phyloP scores from a whole-genome alignment of 2,888 invertebrate species.

The Oxyteleia sp. region DNA sequence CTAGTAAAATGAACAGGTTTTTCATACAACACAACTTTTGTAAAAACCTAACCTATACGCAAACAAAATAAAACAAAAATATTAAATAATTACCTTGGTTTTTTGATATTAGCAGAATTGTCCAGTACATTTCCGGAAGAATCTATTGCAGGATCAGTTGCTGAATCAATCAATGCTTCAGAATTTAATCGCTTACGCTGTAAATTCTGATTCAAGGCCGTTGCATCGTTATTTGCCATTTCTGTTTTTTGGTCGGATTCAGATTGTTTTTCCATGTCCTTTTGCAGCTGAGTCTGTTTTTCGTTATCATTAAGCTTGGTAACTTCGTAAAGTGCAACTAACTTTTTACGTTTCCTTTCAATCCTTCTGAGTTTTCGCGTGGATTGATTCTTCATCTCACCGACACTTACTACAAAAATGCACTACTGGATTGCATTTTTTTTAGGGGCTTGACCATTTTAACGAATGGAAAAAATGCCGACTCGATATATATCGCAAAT shows the following conservation, averaged over 20 bases:
- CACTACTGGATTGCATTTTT: too few relatives aligned
- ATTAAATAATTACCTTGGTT: constrained; percentile 81
- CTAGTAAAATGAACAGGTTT: too few relatives aligned
- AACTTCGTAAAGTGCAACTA: constrained; percentile 90
- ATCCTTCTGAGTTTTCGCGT: constrained; percentile 89
- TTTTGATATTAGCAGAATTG: constrained; percentile 60
- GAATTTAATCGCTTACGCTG: constrained; percentile 78
- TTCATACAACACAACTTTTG: too few relatives aligned
- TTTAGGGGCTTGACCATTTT: too few relatives aligned
- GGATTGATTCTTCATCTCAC: constrained; percentile 86
- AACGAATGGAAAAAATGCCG: too few relatives aligned
- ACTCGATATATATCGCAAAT: too few relatives aligned
- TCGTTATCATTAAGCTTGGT: constrained; percentile 90
- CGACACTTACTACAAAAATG: constrained; percentile 30
- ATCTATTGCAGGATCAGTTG: constrained; percentile 5
- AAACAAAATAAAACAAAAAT: too few relatives aligned
- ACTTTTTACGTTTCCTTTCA: constrained; percentile 90
- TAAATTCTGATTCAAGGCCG: constrained; percentile 3
- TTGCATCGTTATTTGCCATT: constrained; percentile 21
- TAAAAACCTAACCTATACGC: too few relatives aligned
- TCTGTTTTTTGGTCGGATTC: constrained; percentile 24
- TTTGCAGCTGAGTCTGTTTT: constrained; percentile 83
- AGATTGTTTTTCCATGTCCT: constrained; percentile 61
- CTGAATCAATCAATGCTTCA: constrained; percentile 20
- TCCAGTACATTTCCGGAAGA: constrained; percentile 43